Evolutionary conservation across 2,113 vertebrate genomes (phyloP).

Genomic region (Rhinolophus sinicus): DNA sequence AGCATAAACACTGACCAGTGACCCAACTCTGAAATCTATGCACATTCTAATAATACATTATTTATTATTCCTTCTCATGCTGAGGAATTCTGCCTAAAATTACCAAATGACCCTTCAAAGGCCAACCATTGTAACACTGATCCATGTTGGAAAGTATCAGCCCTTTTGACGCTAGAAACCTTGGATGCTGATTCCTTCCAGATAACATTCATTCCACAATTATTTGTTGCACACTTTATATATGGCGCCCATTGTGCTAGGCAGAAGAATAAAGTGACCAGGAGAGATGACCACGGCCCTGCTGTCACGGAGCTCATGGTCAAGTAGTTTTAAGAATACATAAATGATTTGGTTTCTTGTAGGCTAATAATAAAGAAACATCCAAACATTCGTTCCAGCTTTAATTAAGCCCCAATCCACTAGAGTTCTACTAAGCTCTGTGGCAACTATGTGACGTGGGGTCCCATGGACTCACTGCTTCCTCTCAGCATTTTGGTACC

Average conservation of each 20-base stretch:
- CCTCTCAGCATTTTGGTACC: neutral
- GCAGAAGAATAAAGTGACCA: neutral
- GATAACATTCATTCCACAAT: neutral
- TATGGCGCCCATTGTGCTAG: neutral
- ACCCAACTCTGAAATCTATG: neutral
- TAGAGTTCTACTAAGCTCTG: neutral
- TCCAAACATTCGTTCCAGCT: neutral
- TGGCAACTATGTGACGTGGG: neutral
- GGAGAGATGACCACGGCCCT: neutral
- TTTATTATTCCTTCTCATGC: neutral
- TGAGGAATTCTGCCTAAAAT: neutral
- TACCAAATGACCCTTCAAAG: neutral
- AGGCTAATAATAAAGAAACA: neutral
- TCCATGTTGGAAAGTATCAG: neutral
- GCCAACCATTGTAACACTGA: neutral
- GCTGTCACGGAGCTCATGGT: neutral
- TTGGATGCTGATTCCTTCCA: neutral
- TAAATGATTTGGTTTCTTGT: neutral
- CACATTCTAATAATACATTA: neutral
- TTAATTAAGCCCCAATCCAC: neutral
- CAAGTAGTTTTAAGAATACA: neutral
- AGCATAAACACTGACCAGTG: neutral
- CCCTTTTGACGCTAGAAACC: neutral
- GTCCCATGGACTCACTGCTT: neutral
- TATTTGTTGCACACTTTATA: neutral